Conservation (phyloP, 2,113 vertebrate genomes). For the Astur gentilis region DNA sequence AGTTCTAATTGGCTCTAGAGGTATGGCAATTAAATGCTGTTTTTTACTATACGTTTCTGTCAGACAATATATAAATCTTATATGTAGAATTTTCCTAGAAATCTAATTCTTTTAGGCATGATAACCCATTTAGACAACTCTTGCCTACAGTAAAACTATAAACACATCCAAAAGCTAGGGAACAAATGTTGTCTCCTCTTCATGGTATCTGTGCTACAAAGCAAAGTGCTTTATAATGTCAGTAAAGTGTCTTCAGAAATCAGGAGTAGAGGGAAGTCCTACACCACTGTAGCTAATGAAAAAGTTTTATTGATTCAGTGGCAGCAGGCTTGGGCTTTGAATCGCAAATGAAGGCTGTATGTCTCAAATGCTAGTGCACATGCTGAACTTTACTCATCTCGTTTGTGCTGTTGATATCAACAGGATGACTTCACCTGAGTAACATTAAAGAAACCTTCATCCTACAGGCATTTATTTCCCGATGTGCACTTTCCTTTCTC, state of each 20-base stretch:
- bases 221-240: not conserved
- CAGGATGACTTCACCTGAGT: not conserved
- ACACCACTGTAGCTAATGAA: not conserved
- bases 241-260: not conserved
- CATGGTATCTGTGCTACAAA: not conserved
- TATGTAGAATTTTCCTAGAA: not conserved
- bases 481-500: not conserved
- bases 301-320: constrained; percentile 34
- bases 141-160: not conserved
- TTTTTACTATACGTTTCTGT: not conserved
- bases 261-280: not conserved
- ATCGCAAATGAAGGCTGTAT: constrained; percentile 28
- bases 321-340: not conserved
- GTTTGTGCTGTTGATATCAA: constrained; percentile 6
- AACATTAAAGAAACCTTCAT: not conserved
- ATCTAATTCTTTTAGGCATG: not conserved
- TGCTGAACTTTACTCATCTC: constrained; percentile 26
- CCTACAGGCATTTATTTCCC: not conserved
- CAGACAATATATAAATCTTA: not conserved
- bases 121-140: not conserved
- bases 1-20: constrained; percentile 34
- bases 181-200: not conserved
- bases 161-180: not conserved
- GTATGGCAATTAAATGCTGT: not conserved
- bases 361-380: not conserved